These are phyloP conservation scores for Panthera leo DNA, from an alignment of 2,113 vertebrate genomes.

Conservation along the genomic window DNA sequence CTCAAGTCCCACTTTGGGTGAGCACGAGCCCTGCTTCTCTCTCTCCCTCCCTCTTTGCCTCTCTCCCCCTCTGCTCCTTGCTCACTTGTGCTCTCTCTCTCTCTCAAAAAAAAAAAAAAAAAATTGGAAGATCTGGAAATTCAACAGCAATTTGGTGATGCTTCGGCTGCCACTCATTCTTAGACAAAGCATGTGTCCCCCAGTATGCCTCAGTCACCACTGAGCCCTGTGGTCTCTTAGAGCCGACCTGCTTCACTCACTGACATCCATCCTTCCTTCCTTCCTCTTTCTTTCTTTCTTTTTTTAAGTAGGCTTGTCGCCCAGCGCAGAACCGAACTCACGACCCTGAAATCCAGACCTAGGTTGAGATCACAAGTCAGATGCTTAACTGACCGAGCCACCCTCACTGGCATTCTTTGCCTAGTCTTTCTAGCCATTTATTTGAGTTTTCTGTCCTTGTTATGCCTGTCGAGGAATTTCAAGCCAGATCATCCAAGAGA, in stretches of 20 bases:
- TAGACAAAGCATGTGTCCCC: background rate
- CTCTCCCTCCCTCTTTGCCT: no score
- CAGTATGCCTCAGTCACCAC: background rate
- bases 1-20: no score
- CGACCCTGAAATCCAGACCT: no score
- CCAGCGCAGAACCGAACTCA: no score
- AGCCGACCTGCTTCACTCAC: background rate
- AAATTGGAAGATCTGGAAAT: constrained; percentile 36
- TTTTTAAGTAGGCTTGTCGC: no score
- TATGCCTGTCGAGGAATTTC: background rate
- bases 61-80: no score
- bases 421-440: background rate
- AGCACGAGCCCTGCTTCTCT: no score
- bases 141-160: background rate
- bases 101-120: background rate
- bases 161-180: background rate
- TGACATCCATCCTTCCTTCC: background rate
- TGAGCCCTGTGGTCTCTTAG: background rate
- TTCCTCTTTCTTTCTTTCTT: no score
- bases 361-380: no score
- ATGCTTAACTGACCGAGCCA: no score
- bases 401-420: background rate
- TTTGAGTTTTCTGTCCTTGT: background rate
- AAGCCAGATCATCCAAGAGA: background rate
- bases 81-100: no score